phyloP scores from a whole-genome alignment of 2,888 invertebrate species.

The Scrobipalpa costella region DNA sequence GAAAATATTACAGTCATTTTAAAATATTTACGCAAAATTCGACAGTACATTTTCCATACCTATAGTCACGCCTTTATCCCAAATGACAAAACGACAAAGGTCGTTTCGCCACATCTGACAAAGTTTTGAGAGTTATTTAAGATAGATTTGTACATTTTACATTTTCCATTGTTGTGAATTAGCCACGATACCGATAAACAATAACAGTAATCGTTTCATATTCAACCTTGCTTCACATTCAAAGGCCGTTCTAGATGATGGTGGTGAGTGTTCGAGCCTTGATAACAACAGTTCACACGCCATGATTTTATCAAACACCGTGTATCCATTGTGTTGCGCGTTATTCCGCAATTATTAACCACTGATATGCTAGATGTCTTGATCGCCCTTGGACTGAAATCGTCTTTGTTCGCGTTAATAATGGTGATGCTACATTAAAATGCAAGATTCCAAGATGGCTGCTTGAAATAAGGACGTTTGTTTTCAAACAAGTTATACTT shows the following conservation, averaged over 20 bases:
- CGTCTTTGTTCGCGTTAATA: slow-evolving; percentile 3
- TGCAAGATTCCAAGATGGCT: slow-evolving; percentile 1
- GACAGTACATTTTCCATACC: neutral
- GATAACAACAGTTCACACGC: slow-evolving; percentile 32
- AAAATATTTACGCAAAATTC: neutral
- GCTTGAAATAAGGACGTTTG: neutral
- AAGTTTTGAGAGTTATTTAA: too few species aligned
- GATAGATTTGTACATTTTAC: too few species aligned
- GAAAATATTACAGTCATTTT: neutral
- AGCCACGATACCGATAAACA: slow-evolving; percentile 19
- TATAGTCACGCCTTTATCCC: too few species aligned
- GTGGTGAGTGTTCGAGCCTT: slow-evolving; percentile 27
- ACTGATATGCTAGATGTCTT: slow-evolving; percentile 9
- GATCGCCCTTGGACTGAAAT: slow-evolving; percentile 16
- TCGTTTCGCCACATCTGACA: too few species aligned
- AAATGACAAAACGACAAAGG: too few species aligned
- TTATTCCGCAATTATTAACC: slow-evolving; percentile 17
- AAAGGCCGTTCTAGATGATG: slow-evolving; percentile 30
- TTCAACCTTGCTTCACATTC: slow-evolving; percentile 31
- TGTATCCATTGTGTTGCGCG: slow-evolving; percentile 21
- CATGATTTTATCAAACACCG: slow-evolving; percentile 27
- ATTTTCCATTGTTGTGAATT: slow-evolving; percentile 12
- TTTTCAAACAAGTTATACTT: neutral
- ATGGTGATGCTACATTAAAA: neutral
- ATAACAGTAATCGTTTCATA: slow-evolving; percentile 21